phyloP scores from a whole-genome alignment of 2,113 vertebrate genomes.

The Melanotaenia duboulayi region DNA sequence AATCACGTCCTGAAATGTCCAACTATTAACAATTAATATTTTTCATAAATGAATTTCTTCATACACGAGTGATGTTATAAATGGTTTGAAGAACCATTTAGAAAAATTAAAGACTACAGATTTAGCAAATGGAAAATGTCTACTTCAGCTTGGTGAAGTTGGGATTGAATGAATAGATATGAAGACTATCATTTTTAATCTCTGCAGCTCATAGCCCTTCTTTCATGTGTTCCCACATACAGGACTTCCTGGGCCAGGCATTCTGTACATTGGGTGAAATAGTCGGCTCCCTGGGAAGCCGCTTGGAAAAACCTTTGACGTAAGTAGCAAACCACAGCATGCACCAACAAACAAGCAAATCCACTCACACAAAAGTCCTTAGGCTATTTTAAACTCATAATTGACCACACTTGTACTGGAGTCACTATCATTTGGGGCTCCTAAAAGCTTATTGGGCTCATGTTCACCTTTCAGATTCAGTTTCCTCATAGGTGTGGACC shows the following conservation, averaged over 20 bases:
- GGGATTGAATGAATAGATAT: not conserved
- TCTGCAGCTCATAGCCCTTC: not conserved
- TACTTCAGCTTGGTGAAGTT: not conserved
- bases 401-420: constrained; percentile 1
- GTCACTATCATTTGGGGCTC: not conserved
- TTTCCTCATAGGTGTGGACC: constrained; percentile 1
- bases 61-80: not conserved
- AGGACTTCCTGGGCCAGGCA: constrained; percentile 98
- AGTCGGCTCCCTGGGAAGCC: constrained; percentile 93
- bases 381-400: constrained; percentile 16
- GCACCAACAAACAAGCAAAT: constrained; percentile 12
- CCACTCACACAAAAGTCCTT: not conserved
- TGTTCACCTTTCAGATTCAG: constrained; percentile 9
- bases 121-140: not conserved
- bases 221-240: constrained; percentile 16
- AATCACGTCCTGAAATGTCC: too few relatives aligned
- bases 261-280: constrained; percentile 96
- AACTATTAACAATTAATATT: too few relatives aligned
- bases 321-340: constrained; percentile 78
- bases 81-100: not conserved
- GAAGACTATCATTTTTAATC: not conserved
- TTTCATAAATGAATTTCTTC: too few relatives aligned
- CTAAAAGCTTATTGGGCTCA: not conserved
- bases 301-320: constrained; percentile 92
- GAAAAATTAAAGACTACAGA: too few relatives aligned